A percentile compares a stretch with the other conserved stretches of the same genome.
These are phyloP conservation scores for Ochropleura plecta DNA, from an alignment of 2,888 invertebrate genomes.

Conservation along the genomic window DNA sequence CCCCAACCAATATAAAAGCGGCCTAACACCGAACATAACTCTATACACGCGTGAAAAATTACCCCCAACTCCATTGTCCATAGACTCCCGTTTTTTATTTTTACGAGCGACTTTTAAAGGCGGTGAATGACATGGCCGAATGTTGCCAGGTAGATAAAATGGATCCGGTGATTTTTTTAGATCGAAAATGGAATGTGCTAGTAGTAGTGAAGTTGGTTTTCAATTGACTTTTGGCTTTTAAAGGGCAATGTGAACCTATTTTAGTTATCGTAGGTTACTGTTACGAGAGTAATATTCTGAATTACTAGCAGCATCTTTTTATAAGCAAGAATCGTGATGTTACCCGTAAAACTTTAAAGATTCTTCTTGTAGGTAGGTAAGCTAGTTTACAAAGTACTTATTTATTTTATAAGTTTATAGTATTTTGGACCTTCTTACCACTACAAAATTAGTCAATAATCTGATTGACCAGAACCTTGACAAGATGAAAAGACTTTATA, in stretches of 20 bases:
- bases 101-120: conserved; percentile 69
- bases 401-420: too few species aligned
- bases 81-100: conserved; percentile 64
- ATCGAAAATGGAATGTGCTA: conserved; percentile 44
- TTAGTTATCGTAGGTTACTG: neutral
- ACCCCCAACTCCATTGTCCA: conserved; percentile 66
- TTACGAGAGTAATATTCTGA: neutral
- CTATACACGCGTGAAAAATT: conserved; percentile 70
- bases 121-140: conserved; percentile 63
- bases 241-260: neutral
- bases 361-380: neutral
- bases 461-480: too few species aligned
- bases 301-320: neutral
- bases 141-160: conserved; percentile 66
- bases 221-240: conserved; percentile 24
- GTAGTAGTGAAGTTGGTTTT: conserved; percentile 15
- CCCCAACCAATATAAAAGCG: conserved; percentile 27
- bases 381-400: too few species aligned
- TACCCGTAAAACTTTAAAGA: neutral
- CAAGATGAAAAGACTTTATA: too few species aligned
- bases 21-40: conserved; percentile 54
- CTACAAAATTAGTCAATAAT: too few species aligned
- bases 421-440: too few species aligned
- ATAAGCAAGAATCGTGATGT: neutral
- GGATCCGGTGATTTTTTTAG: conserved; percentile 51